Base-by-base conservation (phyloP, 2,113 vertebrate species). In the Motacilla tschutschensis region DNA sequence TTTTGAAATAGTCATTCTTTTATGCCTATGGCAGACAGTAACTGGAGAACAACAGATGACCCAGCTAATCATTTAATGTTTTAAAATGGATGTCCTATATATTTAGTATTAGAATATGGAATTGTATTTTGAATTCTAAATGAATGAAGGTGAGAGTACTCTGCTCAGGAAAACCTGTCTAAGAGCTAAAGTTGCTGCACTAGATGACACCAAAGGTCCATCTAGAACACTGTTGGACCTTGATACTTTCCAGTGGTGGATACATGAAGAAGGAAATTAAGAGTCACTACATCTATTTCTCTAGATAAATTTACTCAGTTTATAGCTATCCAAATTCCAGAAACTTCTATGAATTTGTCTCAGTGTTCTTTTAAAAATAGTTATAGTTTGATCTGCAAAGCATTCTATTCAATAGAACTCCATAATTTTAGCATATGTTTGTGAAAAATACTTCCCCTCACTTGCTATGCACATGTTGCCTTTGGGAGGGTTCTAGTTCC, bases 1-100 rank as follows among this genome's bases (percentile, higher is more conserved):
- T 87, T 92, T 91, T 83, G 48, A 79, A 88, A 80, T 25, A 73
- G 21, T 85, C 36, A 78, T 72, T 71, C 38, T 60, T 22, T 76
- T 60, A 67, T 77, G 21, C 46, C 51, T 80, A 36, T 43, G 17
- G 18, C 50, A 17, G 67, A 70, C 26, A 70, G 36, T 43, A 88
- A 71, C 36, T 63, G 38, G 47, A 78, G 38, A 84, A 29, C 29
- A 83, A 63, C 4, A 64, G 71, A 89, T 87, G 24, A 13, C 8
- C n/a, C 8, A 62, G 28, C 14, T 36, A 77, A 73, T 17, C 6
- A 71, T 77, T 86, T 83, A 64, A 70, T 38, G 50, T 57, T 79
- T 89, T 6, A 59, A 84, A 85, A 62, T 10, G 2, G 35, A 64
- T 57, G 14, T 46, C 11, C 43, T 55, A 24, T 53, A 46, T 41